These are phyloP conservation scores for Cyanoliseus patagonus DNA, from an alignment of 2,113 vertebrate genomes.

Conservation along the genomic window DNA sequence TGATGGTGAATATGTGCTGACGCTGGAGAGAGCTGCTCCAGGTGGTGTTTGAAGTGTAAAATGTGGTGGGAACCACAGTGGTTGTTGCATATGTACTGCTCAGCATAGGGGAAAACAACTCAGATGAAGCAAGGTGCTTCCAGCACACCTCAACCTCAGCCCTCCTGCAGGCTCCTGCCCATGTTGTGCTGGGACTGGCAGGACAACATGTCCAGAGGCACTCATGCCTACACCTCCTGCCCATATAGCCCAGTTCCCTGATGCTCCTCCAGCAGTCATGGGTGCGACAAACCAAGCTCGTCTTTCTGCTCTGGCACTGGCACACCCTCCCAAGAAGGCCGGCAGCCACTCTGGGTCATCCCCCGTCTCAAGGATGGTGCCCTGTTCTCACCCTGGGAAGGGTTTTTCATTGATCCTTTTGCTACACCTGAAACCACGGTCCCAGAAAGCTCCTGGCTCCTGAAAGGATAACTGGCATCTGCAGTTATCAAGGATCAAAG, in stretches of 20 bases:
- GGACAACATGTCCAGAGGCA: background rate
- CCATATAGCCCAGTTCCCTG: background rate
- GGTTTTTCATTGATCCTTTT: background rate
- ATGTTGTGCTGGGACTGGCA: background rate
- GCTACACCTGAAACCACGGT: background rate
- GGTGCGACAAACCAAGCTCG: background rate
- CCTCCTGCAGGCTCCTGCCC: background rate
- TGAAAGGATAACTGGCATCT: background rate
- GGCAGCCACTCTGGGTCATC: background rate
- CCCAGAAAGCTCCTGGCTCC: accelerated
- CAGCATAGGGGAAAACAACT: background rate
- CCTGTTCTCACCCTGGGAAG: background rate
- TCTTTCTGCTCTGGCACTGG: background rate
- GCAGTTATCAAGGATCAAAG: background rate
- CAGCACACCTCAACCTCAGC: background rate
- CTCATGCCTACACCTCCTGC: background rate
- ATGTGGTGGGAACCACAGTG: background rate
- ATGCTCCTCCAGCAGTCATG: accelerated
- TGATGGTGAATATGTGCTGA: background rate
- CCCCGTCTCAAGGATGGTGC: accelerated
- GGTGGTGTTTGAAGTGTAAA: conserved; percentile 34
- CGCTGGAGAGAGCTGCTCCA: background rate
- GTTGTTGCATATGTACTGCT: background rate
- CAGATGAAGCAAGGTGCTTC: background rate
- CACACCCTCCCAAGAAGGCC: background rate